Evolutionary conservation across 2,797 vertebrate genomes (phyloP), one percentile per base, ranked within the genome.

Genomic region (Enteromius radiatus): DNA sequence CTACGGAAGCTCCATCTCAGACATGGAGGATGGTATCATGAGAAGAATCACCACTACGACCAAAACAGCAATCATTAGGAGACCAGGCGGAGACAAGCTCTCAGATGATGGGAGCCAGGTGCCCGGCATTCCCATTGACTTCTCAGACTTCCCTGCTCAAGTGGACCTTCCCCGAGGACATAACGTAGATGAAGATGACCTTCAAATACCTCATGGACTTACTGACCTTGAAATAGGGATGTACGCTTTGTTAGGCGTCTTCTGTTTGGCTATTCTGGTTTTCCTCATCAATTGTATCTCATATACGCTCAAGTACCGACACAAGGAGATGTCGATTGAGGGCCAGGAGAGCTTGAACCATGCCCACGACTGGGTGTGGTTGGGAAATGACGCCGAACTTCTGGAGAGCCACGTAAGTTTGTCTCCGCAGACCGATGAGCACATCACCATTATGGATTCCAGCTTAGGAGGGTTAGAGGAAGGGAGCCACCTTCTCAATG

Each of bases 341-440:
- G 96, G 97, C 52, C 96, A 96, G 89, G 90, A 95, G 86, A 92
- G 93, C 84, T 89, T 95, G 95, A 94, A 96, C 75, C 98, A 99
- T 3, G 96, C 97, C 4, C 98, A 99, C 0, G 98, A 99, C 84
- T 99, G 98, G 98, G 98, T 99, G 82, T 99, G 98, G 98, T 92
- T 99, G 67, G 97, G 97, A 2, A 97, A 96, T 0, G 97, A 97
- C 90, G 94, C 96, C 0, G 97, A 99, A 86, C 95, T 97, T 52
- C 91, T 97, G 86, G 97, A 97, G 91, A 95, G 94, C 81, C 86
- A 92, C 7, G 94, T 92, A 6, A 96, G 96, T 4, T 79, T 92
- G 23, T 95, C 95, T 0, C 94, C 95, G 0, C 96, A 94, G 86
- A 95, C 92, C 78, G 96, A 96, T 4, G 96, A 98, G 65, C 96